phyloP scores from a whole-genome alignment of 1,140 invertebrate species.

The Pinna nobilis region DNA sequence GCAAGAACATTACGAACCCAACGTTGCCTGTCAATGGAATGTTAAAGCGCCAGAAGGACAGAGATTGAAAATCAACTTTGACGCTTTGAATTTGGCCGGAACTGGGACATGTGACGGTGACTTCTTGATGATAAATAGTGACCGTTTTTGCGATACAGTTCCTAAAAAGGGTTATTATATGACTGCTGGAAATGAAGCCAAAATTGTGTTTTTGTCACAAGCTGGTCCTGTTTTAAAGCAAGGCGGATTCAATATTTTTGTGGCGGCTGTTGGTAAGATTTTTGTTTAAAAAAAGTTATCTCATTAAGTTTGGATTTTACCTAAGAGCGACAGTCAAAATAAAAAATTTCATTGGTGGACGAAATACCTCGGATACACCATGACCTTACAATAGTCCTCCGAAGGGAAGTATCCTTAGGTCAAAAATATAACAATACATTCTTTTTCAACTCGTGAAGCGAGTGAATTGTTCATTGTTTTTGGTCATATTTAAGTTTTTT shows the following conservation, averaged over 20 bases:
- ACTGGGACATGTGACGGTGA: slow-evolving; percentile 12
- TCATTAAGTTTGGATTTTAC: too few species aligned
- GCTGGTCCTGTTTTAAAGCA: slow-evolving; percentile 1
- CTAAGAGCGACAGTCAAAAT: too few species aligned
- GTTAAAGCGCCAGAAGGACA: slow-evolving; percentile 34
- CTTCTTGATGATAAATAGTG: slow-evolving; percentile 24
- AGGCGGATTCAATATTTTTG: slow-evolving; percentile 30
- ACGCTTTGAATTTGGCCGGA: slow-evolving; percentile 12
- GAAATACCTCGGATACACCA: neutral
- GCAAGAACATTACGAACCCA: slow-evolving; percentile 40
- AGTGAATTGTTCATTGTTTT: too few species aligned
- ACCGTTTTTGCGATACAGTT: slow-evolving; percentile 1
- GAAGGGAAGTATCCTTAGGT: neutral
- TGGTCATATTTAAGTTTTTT: too few species aligned
- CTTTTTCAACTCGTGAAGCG: too few species aligned
- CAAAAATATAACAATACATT: neutral
- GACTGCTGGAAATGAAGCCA: neutral
- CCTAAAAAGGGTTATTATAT: slow-evolving; percentile 14
- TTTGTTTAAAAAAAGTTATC: too few species aligned
- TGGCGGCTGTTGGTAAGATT: slow-evolving; percentile 26
- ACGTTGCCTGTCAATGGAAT: slow-evolving; percentile 46
- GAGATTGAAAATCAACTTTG: slow-evolving; percentile 31
- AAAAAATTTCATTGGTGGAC: too few species aligned
- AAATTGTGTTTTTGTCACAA: slow-evolving; percentile 27
- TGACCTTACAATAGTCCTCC: neutral